phyloP scores from a whole-genome alignment of 2,888 invertebrate genomes.

The Toxonevra muliebris region DNA sequence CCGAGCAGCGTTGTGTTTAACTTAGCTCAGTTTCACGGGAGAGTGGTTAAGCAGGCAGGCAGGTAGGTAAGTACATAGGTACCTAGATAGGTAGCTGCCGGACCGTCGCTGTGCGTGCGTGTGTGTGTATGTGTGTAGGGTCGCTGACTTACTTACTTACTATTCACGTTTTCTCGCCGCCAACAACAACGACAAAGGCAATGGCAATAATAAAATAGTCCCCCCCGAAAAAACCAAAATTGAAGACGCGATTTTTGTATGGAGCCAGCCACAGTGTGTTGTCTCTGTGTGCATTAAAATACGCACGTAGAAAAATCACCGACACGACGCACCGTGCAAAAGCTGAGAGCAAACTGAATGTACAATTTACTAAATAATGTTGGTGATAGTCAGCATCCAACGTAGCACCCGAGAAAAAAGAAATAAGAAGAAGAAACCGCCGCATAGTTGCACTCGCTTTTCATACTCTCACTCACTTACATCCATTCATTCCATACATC shows the following conservation, averaged over 20 bases:
- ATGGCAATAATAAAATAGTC: not conserved
- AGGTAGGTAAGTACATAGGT: no score
- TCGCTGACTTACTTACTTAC: slow-evolving; percentile 6
- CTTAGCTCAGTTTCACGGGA: not conserved
- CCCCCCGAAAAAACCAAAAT: not conserved
- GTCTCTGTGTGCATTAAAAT: no score
- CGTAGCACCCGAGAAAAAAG: not conserved
- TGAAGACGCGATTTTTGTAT: not conserved
- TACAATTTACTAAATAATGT: slow-evolving; percentile 18
- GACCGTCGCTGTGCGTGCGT: not conserved
- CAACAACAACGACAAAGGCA: not conserved
- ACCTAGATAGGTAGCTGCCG: no score
- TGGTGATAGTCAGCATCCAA: slow-evolving; percentile 14
- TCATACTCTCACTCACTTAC: no score
- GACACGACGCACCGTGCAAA: slow-evolving; percentile 28
- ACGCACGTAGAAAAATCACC: no score
- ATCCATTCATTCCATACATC: no score
- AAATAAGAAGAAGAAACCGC: no score
- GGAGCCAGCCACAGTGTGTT: no score
- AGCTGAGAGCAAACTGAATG: slow-evolving; percentile 37
- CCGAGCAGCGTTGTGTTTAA: not conserved
- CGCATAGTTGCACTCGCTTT: no score
- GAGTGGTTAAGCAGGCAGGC: not conserved
- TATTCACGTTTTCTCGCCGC: not conserved
- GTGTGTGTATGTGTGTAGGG: slow-evolving; percentile 1